A percentile compares a stretch with the other conserved stretches of the same genome.
These are phyloP conservation scores for Melipona quadrifasciata DNA, from an alignment of 1,140 invertebrate genomes.

Conservation along the genomic window DNA sequence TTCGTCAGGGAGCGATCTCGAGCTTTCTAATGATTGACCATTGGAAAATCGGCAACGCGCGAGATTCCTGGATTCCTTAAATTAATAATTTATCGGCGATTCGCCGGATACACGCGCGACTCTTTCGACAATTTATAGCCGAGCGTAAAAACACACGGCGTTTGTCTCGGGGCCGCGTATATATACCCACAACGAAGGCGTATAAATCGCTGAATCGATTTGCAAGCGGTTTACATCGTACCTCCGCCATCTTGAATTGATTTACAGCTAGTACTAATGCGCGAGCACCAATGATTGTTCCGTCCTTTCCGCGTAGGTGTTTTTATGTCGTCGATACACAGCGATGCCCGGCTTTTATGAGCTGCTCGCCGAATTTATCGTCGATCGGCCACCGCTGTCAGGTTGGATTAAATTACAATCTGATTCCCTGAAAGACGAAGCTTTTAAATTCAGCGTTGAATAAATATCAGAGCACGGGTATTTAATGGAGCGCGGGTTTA, in stretches of 20 bases:
- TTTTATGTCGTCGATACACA: conserved; percentile 54
- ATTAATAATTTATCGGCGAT: conserved; percentile 67
- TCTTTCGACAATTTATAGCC: conserved; percentile 65
- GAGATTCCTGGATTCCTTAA: conserved; percentile 27
- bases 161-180: conserved; percentile 39
- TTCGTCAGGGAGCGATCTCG: background rate
- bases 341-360: conserved; percentile 57
- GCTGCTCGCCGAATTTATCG: conserved; percentile 64
- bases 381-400: conserved; percentile 45
- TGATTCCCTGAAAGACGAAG: conserved; percentile 24
- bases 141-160: conserved; percentile 60
- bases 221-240: conserved; percentile 60
- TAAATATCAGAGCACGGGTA: too few species aligned
- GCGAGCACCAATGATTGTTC: conserved; percentile 34
- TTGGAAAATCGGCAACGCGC: conserved; percentile 22
- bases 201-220: conserved; percentile 70
- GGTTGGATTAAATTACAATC: conserved; percentile 56
- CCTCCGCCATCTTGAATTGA: conserved; percentile 69
- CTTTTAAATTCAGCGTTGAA: background rate
- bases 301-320: conserved; percentile 44
- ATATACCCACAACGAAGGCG: conserved; percentile 31
- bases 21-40: background rate
- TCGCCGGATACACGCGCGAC: conserved; percentile 40
- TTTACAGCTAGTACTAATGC: conserved; percentile 65
- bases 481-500: too few species aligned